phyloP scores from a whole-genome alignment of 2,797 vertebrate species.

The Alosa sapidissima region DNA sequence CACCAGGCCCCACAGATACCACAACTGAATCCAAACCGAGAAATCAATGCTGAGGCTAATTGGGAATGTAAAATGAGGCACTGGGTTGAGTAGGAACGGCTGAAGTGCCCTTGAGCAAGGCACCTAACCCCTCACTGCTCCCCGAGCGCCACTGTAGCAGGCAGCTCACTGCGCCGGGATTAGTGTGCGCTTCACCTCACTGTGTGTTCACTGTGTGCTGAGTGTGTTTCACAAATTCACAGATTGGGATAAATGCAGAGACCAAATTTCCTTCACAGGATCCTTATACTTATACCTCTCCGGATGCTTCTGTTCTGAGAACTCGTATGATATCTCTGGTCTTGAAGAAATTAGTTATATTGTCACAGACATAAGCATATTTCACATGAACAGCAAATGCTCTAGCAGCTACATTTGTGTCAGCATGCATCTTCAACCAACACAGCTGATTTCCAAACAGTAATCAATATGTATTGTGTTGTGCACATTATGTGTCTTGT shows the following conservation, averaged over 20 bases:
- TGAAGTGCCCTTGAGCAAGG: no score
- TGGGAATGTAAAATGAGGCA: neutral
- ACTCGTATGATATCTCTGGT: no score
- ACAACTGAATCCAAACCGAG: constrained; percentile 22
- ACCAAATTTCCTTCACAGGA: no score
- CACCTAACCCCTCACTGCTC: no score
- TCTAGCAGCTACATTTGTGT: no score
- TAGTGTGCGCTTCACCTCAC: no score
- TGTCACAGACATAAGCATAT: neutral
- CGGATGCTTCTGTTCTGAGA: neutral
- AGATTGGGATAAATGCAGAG: no score
- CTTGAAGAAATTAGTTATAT: no score
- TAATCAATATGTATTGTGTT: neutral
- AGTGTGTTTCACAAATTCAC: no score
- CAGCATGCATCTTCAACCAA: neutral
- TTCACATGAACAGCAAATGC: neutral
- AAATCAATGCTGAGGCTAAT: neutral
- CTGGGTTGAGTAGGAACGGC: neutral
- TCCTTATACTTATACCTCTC: neutral
- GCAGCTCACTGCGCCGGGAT: no score
- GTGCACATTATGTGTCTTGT: neutral
- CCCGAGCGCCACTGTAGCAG: no score
- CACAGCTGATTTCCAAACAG: neutral
- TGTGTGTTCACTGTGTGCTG: no score
- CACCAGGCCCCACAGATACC: neutral